These are phyloP conservation scores for Oikopleura dioica DNA, from an alignment of 23 tunicate species.

Conservation along the genomic window DNA sequence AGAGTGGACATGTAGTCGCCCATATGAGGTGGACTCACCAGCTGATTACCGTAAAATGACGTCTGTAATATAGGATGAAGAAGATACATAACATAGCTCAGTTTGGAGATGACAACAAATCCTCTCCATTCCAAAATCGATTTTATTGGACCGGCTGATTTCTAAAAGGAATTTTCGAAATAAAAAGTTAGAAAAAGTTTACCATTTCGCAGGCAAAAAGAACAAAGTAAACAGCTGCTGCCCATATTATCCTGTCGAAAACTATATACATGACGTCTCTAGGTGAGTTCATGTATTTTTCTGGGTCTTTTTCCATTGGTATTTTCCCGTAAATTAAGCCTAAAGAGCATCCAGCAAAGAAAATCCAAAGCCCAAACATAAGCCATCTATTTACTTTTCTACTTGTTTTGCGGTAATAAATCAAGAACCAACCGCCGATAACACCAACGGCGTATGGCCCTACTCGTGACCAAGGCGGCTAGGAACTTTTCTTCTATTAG, in stretches of 20 bases:
- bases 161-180: not conserved
- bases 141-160: not conserved
- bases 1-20: not conserved
- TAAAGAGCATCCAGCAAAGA: not conserved
- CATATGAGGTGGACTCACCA: not conserved
- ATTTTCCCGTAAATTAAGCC: not conserved
- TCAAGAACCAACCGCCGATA: not conserved
- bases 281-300: not conserved
- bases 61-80: not conserved
- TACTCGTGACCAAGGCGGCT: constrained; percentile 12
- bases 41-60: not conserved
- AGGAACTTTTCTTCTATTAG: no score
- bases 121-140: not conserved
- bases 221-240: not conserved
- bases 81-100: constrained; percentile 5
- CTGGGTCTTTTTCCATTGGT: constrained; percentile 7
- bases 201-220: constrained; percentile 11
- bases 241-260: not conserved
- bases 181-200: not conserved
- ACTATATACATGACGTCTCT: not conserved
- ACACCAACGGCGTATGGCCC: constrained; percentile 1
- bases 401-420: not conserved
- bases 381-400: not conserved
- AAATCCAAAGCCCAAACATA: not conserved
- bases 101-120: not conserved